phyloP scores from a whole-genome alignment of 1,140 invertebrate genomes.

The Oryzaephilus surinamensis region DNA sequence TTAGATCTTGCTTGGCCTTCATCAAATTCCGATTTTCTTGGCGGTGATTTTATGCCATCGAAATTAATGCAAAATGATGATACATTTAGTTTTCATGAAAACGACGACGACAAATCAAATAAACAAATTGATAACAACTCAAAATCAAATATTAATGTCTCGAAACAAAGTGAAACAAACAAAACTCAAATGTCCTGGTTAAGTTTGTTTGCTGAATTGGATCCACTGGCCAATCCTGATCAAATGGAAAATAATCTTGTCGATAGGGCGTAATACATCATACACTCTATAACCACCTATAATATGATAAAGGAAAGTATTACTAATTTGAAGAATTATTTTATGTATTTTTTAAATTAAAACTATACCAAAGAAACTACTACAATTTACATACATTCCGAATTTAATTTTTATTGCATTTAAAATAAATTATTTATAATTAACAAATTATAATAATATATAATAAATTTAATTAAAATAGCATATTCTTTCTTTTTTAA shows the following conservation, averaged over 20 bases:
- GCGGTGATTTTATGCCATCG: conserved; percentile 32
- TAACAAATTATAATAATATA: background rate
- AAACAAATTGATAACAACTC: conserved; percentile 6
- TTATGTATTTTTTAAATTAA: conserved; percentile 10
- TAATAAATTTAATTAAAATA: no score
- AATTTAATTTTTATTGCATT: background rate
- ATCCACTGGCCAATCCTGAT: conserved; percentile 75
- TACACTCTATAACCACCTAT: background rate
- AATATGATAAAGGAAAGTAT: background rate
- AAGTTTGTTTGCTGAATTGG: conserved; percentile 85
- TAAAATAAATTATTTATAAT: background rate
- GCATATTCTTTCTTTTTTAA: no score
- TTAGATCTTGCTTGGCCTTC: conserved; percentile 26
- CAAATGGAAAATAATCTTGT: conserved; percentile 15
- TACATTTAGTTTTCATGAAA: conserved; percentile 16
- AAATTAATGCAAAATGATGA: conserved; percentile 27
- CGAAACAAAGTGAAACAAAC: conserved; percentile 10
- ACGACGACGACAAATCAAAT: conserved; percentile 9
- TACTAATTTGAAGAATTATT: conserved; percentile 5
- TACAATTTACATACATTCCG: background rate
- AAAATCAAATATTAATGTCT: no score
- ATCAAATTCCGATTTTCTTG: conserved; percentile 19
- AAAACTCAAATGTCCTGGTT: conserved; percentile 60
- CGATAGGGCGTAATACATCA: conserved; percentile 24
- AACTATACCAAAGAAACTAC: conserved; percentile 3